Conservation (phyloP, 1,140 invertebrate genomes). For the Pentalonia nigronervosa region DNA sequence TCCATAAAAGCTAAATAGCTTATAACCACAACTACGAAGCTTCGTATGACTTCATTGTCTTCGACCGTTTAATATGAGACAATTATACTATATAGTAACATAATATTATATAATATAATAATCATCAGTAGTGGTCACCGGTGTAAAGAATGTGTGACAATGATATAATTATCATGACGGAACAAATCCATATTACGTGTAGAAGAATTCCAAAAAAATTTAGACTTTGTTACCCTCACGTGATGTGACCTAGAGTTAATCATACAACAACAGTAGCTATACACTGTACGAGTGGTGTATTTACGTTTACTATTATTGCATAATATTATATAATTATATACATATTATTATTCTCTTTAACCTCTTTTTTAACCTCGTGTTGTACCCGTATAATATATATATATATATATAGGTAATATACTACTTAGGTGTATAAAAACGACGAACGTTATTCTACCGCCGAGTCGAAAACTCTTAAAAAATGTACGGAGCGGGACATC, state of each 20-base stretch:
- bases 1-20: no score
- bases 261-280: not conserved
- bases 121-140: no score
- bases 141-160: no score
- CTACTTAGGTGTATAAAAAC: not conserved
- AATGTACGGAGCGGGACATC: conserved; percentile 16
- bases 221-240: not conserved
- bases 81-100: no score
- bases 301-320: not conserved
- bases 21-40: not conserved
- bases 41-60: not conserved
- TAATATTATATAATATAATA: no score
- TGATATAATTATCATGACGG: not conserved
- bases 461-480: conserved; percentile 34
- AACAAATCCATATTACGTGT: not conserved
- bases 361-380: not conserved
- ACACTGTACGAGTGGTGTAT: not conserved
- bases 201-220: not conserved
- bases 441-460: not conserved
- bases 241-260: not conserved
- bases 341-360: not conserved
- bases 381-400: not conserved
- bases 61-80: no score
- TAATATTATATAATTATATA: not conserved
- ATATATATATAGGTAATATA: no score